phyloP scores from a whole-genome alignment of 2,888 invertebrate species.

The Drosophila picticornis region DNA sequence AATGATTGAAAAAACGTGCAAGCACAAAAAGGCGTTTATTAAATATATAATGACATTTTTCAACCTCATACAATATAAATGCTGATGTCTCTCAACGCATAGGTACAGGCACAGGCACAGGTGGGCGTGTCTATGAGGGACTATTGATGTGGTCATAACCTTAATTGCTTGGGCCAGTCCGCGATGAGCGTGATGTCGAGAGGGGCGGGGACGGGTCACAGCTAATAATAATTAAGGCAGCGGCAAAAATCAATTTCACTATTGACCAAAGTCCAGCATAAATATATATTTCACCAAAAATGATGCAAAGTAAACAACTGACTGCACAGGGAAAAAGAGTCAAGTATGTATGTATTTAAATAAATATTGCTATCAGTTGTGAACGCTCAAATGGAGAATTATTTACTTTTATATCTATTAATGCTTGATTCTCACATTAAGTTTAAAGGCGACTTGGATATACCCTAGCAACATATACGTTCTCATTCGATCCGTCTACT shows the following conservation, averaged over 20 bases:
- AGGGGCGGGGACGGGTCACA: conserved; percentile 1
- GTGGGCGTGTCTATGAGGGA: conserved; percentile 39
- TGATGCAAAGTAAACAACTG: conserved; percentile 19
- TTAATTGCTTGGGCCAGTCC: conserved; percentile 58
- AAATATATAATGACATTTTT: conserved; percentile 55
- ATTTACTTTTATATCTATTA: no score
- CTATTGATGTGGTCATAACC: conserved; percentile 17
- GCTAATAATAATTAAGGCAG: conserved; percentile 35
- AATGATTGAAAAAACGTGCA: conserved; percentile 29
- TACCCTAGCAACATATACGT: neutral
- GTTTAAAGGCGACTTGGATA: neutral
- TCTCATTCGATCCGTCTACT: neutral
- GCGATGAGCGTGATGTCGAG: neutral
- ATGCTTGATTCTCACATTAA: neutral
- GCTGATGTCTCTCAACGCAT: neutral
- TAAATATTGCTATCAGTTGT: neutral
- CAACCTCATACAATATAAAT: conserved; percentile 15
- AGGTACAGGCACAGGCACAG: neutral
- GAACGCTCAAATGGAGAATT: no score
- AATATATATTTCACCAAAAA: conserved; percentile 67
- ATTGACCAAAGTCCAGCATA: conserved; percentile 71
- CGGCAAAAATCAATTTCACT: conserved; percentile 74
- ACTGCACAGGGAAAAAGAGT: neutral
- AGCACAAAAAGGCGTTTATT: conserved; percentile 26
- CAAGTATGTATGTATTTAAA: neutral